Evolutionary conservation across 2,113 vertebrate genomes (phyloP).

Genomic region (Catharus bicknelli): DNA sequence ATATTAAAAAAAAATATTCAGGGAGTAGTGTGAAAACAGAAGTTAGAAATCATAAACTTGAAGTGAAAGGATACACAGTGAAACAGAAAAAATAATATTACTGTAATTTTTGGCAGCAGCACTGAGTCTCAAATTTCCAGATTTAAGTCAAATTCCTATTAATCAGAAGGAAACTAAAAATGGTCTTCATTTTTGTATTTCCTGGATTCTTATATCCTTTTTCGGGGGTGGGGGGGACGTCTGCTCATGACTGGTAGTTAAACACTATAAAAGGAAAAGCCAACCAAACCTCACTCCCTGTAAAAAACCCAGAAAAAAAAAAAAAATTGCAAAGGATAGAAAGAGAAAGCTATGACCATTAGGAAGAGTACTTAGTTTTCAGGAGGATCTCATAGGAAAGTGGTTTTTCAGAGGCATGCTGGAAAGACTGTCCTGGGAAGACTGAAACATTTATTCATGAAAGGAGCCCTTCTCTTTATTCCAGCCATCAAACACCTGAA

Average conservation of each 20-base stretch:
- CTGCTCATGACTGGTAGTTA: neutral
- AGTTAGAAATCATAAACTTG: neutral
- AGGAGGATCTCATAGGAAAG: neutral
- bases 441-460: neutral
- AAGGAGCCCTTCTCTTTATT: slow-evolving; percentile 2
- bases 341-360: neutral
- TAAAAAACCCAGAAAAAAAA: neutral
- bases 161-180: neutral
- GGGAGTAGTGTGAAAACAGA: neutral
- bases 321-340: neutral
- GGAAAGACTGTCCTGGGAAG: neutral
- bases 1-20: neutral
- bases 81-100: neutral
- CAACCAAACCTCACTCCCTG: neutral
- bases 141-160: neutral
- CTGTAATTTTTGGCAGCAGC: neutral
- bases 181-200: neutral
- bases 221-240: neutral
- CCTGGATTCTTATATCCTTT: no score
- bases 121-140: neutral
- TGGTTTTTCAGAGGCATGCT: neutral
- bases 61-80: neutral
- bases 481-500: slow-evolving; percentile 10
- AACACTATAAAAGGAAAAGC: neutral
- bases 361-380: neutral